These are phyloP conservation scores for Alces alces DNA, from an alignment of 2,113 vertebrate species.

Conservation along the genomic window DNA sequence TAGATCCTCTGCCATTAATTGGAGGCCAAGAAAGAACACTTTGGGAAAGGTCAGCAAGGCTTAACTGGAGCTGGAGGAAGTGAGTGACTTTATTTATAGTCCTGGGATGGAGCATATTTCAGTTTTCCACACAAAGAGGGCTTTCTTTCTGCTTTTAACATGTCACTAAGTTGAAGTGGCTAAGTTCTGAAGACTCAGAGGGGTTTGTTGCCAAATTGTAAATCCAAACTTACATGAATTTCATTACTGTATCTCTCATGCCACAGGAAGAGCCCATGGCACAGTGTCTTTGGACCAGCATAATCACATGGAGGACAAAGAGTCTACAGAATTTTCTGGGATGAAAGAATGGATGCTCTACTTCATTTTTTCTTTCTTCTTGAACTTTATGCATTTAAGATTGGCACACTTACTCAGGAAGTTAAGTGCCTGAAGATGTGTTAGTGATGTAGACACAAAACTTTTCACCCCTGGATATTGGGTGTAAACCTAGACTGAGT, in stretches of 20 bases:
- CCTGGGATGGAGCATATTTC: conserved; percentile 21
- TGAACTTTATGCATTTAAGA: background rate
- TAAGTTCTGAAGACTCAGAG: conserved; percentile 46
- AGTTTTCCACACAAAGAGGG: conserved; percentile 61
- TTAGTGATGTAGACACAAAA: background rate
- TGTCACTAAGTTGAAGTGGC: conserved; percentile 25
- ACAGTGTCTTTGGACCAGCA: background rate
- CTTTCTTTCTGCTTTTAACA: conserved; percentile 52
- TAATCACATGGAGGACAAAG: background rate
- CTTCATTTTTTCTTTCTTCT: background rate
- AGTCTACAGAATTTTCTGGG: background rate
- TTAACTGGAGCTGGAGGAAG: conserved; percentile 43
- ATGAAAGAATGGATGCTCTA: background rate
- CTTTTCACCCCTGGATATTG: background rate
- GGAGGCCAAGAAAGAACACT: conserved; percentile 32
- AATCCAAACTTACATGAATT: conserved; percentile 40
- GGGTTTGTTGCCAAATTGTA: conserved; percentile 37
- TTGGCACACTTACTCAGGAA: background rate
- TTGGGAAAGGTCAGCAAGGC: conserved; percentile 56
- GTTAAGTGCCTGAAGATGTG: background rate
- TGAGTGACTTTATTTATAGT: conserved; percentile 51
- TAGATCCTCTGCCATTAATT: conserved; percentile 2
- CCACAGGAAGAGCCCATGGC: background rate
- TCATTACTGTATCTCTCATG: background rate
- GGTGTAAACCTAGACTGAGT: background rate